Evolutionary conservation across 2,888 invertebrate genomes (phyloP).

Genomic region (Drosophila cognata): DNA sequence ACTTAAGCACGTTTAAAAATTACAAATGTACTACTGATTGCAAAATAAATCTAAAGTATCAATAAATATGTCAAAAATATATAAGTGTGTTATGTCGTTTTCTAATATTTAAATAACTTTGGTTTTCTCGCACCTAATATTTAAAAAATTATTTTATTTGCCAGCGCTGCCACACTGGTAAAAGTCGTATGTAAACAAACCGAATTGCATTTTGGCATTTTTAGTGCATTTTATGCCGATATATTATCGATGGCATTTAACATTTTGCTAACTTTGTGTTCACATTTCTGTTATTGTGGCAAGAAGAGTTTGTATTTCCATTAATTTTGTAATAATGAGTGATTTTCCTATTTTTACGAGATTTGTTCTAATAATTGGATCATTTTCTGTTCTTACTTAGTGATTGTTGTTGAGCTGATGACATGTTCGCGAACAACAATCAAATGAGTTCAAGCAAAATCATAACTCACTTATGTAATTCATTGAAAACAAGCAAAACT

Average conservation of each 20-base stretch:
- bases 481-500: not conserved
- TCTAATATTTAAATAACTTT: not conserved
- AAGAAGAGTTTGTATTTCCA: constrained; percentile 41
- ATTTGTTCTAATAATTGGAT: constrained; percentile 1
- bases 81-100: not conserved
- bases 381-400: not conserved
- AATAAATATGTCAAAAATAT: constrained; percentile 62
- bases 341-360: not conserved
- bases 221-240: constrained; percentile 15
- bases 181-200: constrained; percentile 7
- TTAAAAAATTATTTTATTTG: not conserved
- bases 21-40: constrained; percentile 78
- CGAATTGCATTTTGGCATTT: not conserved
- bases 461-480: constrained; percentile 63
- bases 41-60: constrained; percentile 68
- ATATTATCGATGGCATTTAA: constrained; percentile 25
- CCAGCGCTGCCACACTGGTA: not conserved
- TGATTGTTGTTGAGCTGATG: not conserved
- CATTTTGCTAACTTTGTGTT: constrained; percentile 7
- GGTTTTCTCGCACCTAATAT: not conserved
- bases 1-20: constrained; percentile 76
- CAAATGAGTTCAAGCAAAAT: not conserved
- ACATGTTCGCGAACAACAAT: not conserved
- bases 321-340: not conserved
- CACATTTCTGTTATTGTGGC: constrained; percentile 26